Percentiles rank a stretch among this genome's conserved stretches.
Evolutionary conservation across 1,140 invertebrate species (phyloP).

Genomic region (Ectropis grisescens): DNA sequence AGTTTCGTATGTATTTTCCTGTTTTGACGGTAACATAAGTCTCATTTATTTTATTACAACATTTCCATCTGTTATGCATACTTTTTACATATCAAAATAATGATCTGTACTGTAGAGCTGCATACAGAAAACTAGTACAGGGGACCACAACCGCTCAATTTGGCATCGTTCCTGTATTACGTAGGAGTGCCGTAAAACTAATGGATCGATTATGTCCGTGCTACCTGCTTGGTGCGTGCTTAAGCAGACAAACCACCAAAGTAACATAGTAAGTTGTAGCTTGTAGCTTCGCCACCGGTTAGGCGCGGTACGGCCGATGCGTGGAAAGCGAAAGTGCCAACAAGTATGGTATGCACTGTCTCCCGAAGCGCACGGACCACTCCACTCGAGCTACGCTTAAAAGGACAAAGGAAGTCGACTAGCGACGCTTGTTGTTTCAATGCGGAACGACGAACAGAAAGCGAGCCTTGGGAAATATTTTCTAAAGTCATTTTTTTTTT

Average conservation of each 20-base stretch:
- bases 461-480: too few relatives aligned
- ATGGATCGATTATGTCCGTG: background rate
- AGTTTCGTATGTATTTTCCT: too few relatives aligned
- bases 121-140: too few relatives aligned
- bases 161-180: constrained; percentile 1
- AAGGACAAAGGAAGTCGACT: constrained; percentile 18
- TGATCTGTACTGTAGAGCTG: too few relatives aligned
- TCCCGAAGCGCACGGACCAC: constrained; percentile 1
- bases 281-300: constrained; percentile 1
- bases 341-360: constrained; percentile 16
- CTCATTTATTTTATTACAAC: too few relatives aligned
- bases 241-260: background rate
- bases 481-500: too few relatives aligned
- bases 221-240: constrained; percentile 4
- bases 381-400: constrained; percentile 3
- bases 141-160: too few relatives aligned
- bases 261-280: background rate
- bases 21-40: too few relatives aligned
- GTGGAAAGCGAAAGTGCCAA: constrained; percentile 42
- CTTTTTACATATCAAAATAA: too few relatives aligned
- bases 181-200: background rate
- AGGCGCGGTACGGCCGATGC: constrained; percentile 3
- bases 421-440: constrained; percentile 5
- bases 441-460: background rate
- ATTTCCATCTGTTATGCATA: too few relatives aligned